A percentile compares a stretch with the other conserved stretches of the same genome.
Evolutionary conservation across 2,888 invertebrate genomes (phyloP).

Genomic region (Hypena proboscidalis): DNA sequence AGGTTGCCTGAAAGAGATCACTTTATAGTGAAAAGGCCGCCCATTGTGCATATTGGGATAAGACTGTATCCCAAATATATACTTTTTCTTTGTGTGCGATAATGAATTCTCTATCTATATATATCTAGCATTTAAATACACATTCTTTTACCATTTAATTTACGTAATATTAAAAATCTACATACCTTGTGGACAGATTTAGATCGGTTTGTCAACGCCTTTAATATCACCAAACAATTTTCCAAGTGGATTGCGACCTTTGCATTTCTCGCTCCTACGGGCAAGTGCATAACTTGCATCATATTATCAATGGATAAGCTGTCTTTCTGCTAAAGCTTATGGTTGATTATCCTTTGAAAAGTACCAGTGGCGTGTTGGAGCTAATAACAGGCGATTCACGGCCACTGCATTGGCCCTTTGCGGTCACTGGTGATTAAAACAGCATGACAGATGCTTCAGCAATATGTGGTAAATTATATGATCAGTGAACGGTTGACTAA

Average conservation of each 20-base stretch:
- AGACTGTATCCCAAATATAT: too few relatives aligned
- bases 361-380: constrained; percentile 25
- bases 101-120: too few relatives aligned
- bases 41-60: too few relatives aligned
- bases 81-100: too few relatives aligned
- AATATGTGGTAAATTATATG: not conserved
- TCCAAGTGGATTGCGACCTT: constrained; percentile 58
- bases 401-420: constrained; percentile 53
- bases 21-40: too few relatives aligned
- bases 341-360: constrained; percentile 32
- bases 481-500: not conserved
- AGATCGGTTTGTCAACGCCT: constrained; percentile 35
- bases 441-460: constrained; percentile 11
- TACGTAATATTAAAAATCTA: too few relatives aligned
- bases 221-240: constrained; percentile 53
- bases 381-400: constrained; percentile 51
- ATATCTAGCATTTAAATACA: too few relatives aligned
- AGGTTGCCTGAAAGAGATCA: too few relatives aligned
- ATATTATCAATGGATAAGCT: constrained; percentile 20
- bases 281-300: constrained; percentile 34
- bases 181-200: not conserved
- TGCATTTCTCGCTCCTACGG: constrained; percentile 49
- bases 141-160: too few relatives aligned
- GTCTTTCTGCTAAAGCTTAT: constrained; percentile 24
- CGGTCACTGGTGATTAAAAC: constrained; percentile 51